Base-by-base conservation (phyloP, 2,113 vertebrate species). In the Acrocephalus kingi region DNA sequence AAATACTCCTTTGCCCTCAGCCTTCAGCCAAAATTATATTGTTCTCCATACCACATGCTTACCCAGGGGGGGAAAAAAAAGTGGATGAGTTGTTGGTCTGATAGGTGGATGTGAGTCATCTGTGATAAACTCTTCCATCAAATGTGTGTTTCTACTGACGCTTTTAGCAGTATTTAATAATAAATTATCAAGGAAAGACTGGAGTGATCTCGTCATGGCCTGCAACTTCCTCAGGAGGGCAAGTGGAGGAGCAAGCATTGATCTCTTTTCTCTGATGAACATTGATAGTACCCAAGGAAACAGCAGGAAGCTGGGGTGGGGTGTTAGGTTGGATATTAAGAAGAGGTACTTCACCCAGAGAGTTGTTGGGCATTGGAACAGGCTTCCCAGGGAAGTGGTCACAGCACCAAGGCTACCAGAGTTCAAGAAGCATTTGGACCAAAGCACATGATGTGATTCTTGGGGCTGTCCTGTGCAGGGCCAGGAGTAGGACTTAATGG, bases 121-220 rank as follows among this genome's bases (percentile, higher is more conserved):
- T 39, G 11, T 33, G 5, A 33, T 33, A 66, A 73, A 45, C n/a
- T 24, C 49, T 62, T 73, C 39, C 12, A 17, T 83, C 31, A 49
- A 45, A 76, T 22, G 9, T 48, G 5, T 79, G 23, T 80, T 80
- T 62, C 31, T 86, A 24, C n/a, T 49, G 55, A 61, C 24, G 20
- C 6, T 16, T 84, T 55, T n/a, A 30, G 30, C 58, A 76, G 33
- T 79, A 45, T 61, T 92, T 61, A 73, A 67, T 55, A 62, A 68
- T 22, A 39, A 43, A n/a, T 19, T 78, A 27, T 12, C 8, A 64
- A 75, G 33, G 48, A n/a, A 46, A 31, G 46, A 22, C 39, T 17
- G 33, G 4, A 2, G 1, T 0, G 3, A 48, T 68, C n/a, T 68
- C 1, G 0, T 75, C 20, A 22, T 33, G 9, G 39, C 54, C 39